Base-by-base conservation (phyloP, 2,888 invertebrate species). In the Agrochola macilenta region DNA sequence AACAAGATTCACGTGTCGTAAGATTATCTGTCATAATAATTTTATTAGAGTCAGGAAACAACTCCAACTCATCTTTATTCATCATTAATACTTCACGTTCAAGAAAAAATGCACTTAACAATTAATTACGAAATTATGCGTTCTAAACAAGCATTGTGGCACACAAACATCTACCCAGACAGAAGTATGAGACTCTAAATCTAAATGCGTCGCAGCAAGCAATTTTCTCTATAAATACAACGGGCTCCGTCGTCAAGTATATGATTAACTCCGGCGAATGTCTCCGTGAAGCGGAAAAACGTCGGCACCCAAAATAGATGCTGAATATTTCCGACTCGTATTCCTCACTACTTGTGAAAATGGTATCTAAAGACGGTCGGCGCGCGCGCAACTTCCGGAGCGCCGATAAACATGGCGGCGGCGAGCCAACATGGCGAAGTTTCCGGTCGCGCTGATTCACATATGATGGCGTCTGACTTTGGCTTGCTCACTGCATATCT, bases 331-430 rank as follows among this genome's bases (percentile, higher is more conserved):
- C 95, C 95, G 95, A 95, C 93, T 94, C 92, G 91, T 92, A 93
- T 93, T 93, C 93, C 92, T 92, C 89, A 91, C 91, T 90, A 91
- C 92, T 93, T 92, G 94, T 95, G 95, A 95, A 96, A 96, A 95
- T 94, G 92, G 93, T 94, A 93, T 93, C 93, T 94, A 93, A 94
- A 95, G 96, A 94, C 95, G 94, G 91, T 91, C 94, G 95, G 95
- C 96, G 95, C 94, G 95, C 96, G 95, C 96, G 95, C 96, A 94
- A 96, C 96, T 96, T 96, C 96, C 96, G 96, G 96, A 94, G 94
- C 92, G 90, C 92, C 92, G 93, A 95, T 96, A 96, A 96, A 96
- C 95, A 96, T 96, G 96, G 93, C 94, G 92, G 93, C 94, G 93
- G 91, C 93, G 94, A 94, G 95, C 95, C 96, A 96, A 96, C 95